Conservation (phyloP, 2,888 invertebrate species). For the Aelia acuminata region DNA sequence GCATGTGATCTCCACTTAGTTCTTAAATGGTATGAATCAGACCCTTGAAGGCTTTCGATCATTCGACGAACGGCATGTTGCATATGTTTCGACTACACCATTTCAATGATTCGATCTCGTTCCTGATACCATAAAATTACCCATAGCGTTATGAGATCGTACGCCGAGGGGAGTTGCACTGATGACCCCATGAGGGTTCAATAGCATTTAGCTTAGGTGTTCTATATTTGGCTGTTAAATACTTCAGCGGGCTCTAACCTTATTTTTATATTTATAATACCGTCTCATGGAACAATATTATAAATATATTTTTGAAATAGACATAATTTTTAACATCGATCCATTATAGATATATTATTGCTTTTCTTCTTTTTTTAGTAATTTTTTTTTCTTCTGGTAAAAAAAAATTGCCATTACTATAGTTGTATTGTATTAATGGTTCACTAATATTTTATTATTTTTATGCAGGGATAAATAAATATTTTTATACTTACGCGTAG, state of each 20-base stretch:
- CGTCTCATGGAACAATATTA: not conserved
- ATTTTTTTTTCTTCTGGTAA: too few species aligned
- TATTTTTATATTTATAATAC: not conserved
- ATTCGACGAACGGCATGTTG: not conserved
- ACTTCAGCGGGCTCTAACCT: conserved; percentile 32
- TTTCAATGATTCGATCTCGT: not conserved
- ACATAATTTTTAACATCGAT: too few species aligned
- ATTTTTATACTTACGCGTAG: too few species aligned
- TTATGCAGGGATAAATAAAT: too few species aligned
- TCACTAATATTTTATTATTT: too few species aligned
- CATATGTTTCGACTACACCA: not conserved
- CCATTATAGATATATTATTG: too few species aligned
- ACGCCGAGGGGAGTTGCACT: not conserved
- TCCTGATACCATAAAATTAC: not conserved
- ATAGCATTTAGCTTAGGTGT: conserved; percentile 33
- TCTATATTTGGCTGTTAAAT: conserved; percentile 14
- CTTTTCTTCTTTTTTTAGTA: too few species aligned
- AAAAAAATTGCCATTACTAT: too few species aligned
- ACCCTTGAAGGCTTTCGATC: not conserved
- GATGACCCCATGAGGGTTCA: conserved; percentile 12
- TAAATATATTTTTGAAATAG: too few species aligned
- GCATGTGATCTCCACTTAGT: not conserved
- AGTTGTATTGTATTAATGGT: too few species aligned
- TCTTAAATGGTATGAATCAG: not conserved
- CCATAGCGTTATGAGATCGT: not conserved